Evolutionary conservation across 2,797 vertebrate species (phyloP), one percentile per base, ranked within the genome.

Genomic region (Danio albolineatus): DNA sequence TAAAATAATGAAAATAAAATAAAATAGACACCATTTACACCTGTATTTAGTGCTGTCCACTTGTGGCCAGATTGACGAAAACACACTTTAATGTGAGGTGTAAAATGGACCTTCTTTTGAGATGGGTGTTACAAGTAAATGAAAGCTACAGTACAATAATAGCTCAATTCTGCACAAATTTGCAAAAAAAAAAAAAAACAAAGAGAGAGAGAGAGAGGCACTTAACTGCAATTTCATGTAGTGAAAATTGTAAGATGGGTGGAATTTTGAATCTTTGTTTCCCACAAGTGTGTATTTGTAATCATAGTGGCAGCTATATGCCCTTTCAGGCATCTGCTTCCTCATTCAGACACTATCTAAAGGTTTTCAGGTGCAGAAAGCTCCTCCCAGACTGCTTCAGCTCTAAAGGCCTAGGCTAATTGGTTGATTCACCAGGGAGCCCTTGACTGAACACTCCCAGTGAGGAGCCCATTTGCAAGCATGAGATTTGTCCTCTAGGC

Each of bases 401-500:
- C 28, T 53, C 28, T 0, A 6, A 16, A 21, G 38, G 36, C 36
- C 69, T 21, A 14, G n/a, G n/a, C 36, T 56, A 21, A 56, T 14
- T 71, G 7, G 38, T 56, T 9, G 36, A 56, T 71, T 36, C 51
- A 43, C 12, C 6, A 4, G 12, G 69, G 69, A 71, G 38, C 38
- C 0, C 38, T 71, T 43, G n/a, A 71, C 38, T 41, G 67, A 71
- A 17, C 17, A 14, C 51, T 56, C 38, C 12, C 12, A 56, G 17
- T 41, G 38, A 71, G 17, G 17, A 43, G n/a, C 38, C 2, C 38
- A 69, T 69, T 69, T 71, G n/a, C 69, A 71, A 56, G 69, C 12
- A 41, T 19, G 12, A 71, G 12, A 43, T 21, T 48, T 2, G 0
- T 71, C 67, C 51, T 56, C n/a, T 56, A 54, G n/a, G 17, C 10